These are phyloP conservation scores for Microplitis manilae DNA, from an alignment of 2,888 invertebrate species.

Conservation along the genomic window DNA sequence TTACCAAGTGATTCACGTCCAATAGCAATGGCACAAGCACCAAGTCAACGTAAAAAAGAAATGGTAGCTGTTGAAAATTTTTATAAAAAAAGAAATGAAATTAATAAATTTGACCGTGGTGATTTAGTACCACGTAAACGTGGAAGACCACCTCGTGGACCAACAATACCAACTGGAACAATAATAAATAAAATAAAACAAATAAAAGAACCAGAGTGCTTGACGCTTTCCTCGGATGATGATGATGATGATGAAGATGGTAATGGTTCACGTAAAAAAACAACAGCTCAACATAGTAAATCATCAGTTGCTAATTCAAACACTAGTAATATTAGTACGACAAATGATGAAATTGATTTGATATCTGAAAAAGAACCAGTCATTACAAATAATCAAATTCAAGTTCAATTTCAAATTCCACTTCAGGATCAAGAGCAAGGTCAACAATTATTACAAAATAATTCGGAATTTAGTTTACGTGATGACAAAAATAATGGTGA, in stretches of 20 bases:
- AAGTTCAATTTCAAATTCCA: conserved; percentile 1
- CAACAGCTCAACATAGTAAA: background rate
- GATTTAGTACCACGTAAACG: conserved; percentile 22
- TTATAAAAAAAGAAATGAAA: conserved; percentile 25
- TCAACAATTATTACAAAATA: background rate
- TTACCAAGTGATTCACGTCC: conserved; percentile 82
- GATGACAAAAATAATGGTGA: conserved; percentile 24
- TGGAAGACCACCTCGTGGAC: background rate
- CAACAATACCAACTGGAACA: background rate
- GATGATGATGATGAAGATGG: conserved; percentile 69
- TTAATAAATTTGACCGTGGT: conserved; percentile 18
- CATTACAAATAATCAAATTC: conserved; percentile 61
- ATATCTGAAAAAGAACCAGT: conserved; percentile 69
- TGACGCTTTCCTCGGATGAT: conserved; percentile 72
- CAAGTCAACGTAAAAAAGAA: conserved; percentile 55
- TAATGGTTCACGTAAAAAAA: conserved; percentile 30
- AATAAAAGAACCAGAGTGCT: conserved; percentile 61
- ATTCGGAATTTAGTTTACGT: background rate
- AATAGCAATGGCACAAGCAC: conserved; percentile 60
- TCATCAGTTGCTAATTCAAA: background rate
- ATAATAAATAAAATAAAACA: conserved; percentile 12
- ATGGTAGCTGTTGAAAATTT: conserved; percentile 54
- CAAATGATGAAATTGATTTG: conserved; percentile 57
- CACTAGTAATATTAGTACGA: conserved; percentile 23
- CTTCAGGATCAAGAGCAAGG: background rate